These are phyloP conservation scores for Halisarca cf. caerulea DNA, from an alignment of 37 sponge, comb jelly and placozoan genomes.

Conservation along the genomic window DNA sequence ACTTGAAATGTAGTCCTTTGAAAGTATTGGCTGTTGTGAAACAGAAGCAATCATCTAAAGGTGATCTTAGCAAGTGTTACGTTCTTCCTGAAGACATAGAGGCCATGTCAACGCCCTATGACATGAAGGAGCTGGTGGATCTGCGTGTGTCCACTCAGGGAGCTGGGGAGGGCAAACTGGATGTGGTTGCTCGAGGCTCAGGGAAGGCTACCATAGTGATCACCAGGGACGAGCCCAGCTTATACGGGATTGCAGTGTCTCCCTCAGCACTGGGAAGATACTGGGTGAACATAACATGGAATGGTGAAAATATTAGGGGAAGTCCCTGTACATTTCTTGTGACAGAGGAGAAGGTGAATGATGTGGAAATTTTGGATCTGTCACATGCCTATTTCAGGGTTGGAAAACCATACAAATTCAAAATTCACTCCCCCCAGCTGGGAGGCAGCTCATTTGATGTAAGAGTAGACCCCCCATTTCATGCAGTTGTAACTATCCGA, in stretches of 20 bases:
- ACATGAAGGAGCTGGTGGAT: constrained; percentile 39
- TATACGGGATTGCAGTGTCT: constrained; percentile 53
- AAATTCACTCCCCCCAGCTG: constrained; percentile 65
- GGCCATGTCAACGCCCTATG: constrained; percentile 33
- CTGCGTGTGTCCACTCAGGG: constrained; percentile 64
- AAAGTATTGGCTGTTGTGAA: background rate
- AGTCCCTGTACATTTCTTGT: constrained; percentile 55
- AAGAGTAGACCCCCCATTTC: constrained; percentile 38
- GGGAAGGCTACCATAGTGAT: background rate
- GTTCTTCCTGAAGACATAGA: constrained; percentile 57
- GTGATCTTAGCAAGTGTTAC: constrained; percentile 47
- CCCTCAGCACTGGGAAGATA: constrained; percentile 44
- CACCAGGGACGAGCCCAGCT: constrained; percentile 54
- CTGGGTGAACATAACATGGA: constrained; percentile 68
- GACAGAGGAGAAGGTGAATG: constrained; percentile 35
- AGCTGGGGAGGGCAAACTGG: constrained; percentile 70
- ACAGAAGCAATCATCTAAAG: constrained; percentile 13
- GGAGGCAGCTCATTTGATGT: constrained; percentile 57
- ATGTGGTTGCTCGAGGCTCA: constrained; percentile 66
- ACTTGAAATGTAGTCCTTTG: constrained; percentile 42
- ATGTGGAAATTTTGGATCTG: constrained; percentile 57
- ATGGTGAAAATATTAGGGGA: constrained; percentile 58
- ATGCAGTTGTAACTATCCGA: constrained; percentile 23
- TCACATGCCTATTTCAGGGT: constrained; percentile 52
- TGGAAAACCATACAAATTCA: constrained; percentile 67